Base-by-base conservation (phyloP, 2,797 vertebrate genomes). In the Miopithecus talapoin region DNA sequence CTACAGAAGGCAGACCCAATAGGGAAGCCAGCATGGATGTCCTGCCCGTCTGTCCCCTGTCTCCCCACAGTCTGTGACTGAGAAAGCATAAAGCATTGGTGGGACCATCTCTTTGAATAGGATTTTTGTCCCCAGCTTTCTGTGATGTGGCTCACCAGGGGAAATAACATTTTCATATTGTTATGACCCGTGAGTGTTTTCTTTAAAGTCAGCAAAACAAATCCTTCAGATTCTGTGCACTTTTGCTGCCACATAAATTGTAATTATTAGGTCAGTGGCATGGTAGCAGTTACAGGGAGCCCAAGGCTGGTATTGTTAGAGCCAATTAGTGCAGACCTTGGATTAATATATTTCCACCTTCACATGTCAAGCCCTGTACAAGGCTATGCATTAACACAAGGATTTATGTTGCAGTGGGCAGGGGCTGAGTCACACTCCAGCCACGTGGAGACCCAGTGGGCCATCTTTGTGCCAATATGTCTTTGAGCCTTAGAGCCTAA, bases 231-330 rank as follows among this genome's bases (percentile, higher is more conserved):
- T 46, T 68, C 41, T 55, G 21, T 24, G 36, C 33, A 41, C 64
- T 88, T 97, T 85, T 89, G 41, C 93, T 89, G 74, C 70, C 86
- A 83, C 70, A 74, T 94, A 61, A 83, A 83, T 97, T 80, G 48
- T 64, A 74, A 84, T 91, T 94, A 91, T 80, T 57, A 91, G 68
- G 76, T 79, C 86, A 87, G 24, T 43, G 70, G 33, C 24, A 9
- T 80, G 53, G 39, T 6, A 41, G 70, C 24, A 75, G 36, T n/a
- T 17, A 70, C 46, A 48, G 64, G 41, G 39, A 95, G 33, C 41
- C 78, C 84, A 93, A 93, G 84, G 75, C 78, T 96, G 39, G 93
- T 68, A 55, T 83, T 86, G 57, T 97, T 93, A 97, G 84, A 92
- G 13, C 5, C 26, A 93, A 86, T 95, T 95, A 91, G 72, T 36